phyloP scores from a whole-genome alignment of 2,888 invertebrate species.

The Schizaphis graminum region DNA sequence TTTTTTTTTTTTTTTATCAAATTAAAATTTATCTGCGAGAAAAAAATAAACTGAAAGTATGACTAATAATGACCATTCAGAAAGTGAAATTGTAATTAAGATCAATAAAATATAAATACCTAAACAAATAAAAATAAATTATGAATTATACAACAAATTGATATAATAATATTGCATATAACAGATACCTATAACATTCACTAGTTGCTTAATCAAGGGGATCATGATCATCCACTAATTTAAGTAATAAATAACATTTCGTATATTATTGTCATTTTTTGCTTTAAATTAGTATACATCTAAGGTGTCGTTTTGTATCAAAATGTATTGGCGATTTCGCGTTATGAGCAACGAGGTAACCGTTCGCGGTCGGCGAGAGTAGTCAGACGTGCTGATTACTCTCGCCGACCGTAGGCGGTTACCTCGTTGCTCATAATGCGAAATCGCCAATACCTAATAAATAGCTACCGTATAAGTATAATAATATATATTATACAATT shows the following conservation, averaged over 20 bases:
- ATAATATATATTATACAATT: too few species aligned
- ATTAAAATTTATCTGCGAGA: neutral
- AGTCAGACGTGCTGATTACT: too few species aligned
- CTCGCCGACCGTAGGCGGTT: too few species aligned
- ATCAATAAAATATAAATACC: neutral
- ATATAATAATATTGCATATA: neutral
- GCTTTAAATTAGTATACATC: neutral
- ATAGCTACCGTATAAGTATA: too few species aligned
- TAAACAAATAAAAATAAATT: neutral
- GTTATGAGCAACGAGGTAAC: too few species aligned
- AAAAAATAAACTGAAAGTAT: neutral
- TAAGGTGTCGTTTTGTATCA: neutral
- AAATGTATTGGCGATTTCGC: too few species aligned
- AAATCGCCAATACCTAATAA: too few species aligned
- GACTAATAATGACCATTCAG: neutral
- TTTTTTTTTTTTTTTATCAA: too few species aligned
- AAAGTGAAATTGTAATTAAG: neutral
- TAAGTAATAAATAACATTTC: neutral
- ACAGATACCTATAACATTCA: neutral
- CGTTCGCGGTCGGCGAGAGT: too few species aligned
- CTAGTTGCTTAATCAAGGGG: neutral
- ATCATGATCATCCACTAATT: neutral
- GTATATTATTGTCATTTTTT: neutral
- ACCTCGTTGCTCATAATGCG: too few species aligned
- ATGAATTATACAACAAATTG: neutral